Evolutionary conservation across 2,797 vertebrate species (phyloP), one percentile per base, ranked within the genome.

Genomic region (Chlorospingus flavigularis): DNA sequence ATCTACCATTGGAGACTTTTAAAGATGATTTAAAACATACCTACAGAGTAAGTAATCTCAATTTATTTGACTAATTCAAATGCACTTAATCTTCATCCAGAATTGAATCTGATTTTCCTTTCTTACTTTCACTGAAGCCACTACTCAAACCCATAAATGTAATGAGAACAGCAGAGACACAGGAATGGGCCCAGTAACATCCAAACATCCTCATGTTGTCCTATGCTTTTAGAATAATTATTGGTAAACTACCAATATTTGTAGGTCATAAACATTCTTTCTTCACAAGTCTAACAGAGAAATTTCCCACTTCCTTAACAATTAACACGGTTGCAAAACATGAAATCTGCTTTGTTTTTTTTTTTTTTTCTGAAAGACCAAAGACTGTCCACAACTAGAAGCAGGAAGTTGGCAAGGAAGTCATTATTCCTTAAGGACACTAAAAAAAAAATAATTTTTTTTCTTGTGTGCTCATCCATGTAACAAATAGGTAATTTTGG

Each of bases 241-340:
- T 7, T 37, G n/a, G 11, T 10, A 54, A 82, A 70, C 17, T 48
- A 39, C 12, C 43, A 45, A 45, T 45, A 45, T 23, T 45, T 11
- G 43, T 45, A 83, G 20, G 10, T 61, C 40, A 71, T 42, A 42
- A 58, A 63, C 25, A 80, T 43, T 55, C 39, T 11, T 72, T 57
- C 57, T 45, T 54, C 73, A 24, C 11, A 70, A 11, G 35, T 39
- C 37, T 50, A 68, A 17, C 10, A 68, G 9, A 83, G 18, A 72
- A 75, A 68, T 25, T 40, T 73, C 16, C 15, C 6, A 25, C 18
- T 65, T 65, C 23, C 47, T 71, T 26, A 24, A 5, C 13, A 78
- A 68, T 30, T 43, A 40, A 60, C 17, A 80, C 1, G 1, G 17
- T 26, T 9, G 12, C 28, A 71, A 28, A 62, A 50, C 0, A 0